Evolutionary conservation across 2,113 vertebrate species (phyloP), one percentile per base, ranked within the genome.

Genomic region (Lontra canadensis): DNA sequence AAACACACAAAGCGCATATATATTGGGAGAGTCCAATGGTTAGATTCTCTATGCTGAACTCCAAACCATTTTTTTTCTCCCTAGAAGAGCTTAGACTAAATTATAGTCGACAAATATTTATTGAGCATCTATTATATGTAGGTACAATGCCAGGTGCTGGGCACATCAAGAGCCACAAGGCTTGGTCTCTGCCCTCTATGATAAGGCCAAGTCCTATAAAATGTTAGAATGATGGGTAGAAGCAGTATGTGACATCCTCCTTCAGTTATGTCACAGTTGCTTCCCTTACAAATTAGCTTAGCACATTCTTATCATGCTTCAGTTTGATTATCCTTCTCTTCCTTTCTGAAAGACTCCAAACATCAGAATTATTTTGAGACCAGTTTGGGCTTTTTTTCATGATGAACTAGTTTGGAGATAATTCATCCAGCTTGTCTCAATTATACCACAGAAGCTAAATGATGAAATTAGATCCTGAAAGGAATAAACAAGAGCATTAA

Each of bases 401-500:
- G 31, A 92, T 96, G 55, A 90, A 67, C 74, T 34, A 80, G 2
- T 79, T 95, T 76, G 80, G 84, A 95, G 42, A 95, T 49, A 97
- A 74, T 47, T 59, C 47, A 82, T 90, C 14, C 4, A 67, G 5
- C 82, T 98, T 96, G 67, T 92, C 55, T 98, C 78, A 5, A 44
- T 81, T 97, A 88, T 88, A 78, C n/a, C 92, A 25, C 31, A 86
- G 26, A 98, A 97, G 4, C 81, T 25, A 78, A 86, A 18, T 65
- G 78, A 88, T 92, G 29, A 81, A 97, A 96, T 97, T 21, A 93
- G 82, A 97, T 94, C 95, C 93, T 34, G 85, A 96, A 89, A 82
- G 67, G 42, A 88, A 88, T 69, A 95, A 90, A 92, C 47, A 97
- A 49, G 96, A 96, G 61, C 4, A 0, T 31, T 98, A 86, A 65